phyloP scores from a whole-genome alignment of 2,888 invertebrate species.

The Chouioia cunea region DNA sequence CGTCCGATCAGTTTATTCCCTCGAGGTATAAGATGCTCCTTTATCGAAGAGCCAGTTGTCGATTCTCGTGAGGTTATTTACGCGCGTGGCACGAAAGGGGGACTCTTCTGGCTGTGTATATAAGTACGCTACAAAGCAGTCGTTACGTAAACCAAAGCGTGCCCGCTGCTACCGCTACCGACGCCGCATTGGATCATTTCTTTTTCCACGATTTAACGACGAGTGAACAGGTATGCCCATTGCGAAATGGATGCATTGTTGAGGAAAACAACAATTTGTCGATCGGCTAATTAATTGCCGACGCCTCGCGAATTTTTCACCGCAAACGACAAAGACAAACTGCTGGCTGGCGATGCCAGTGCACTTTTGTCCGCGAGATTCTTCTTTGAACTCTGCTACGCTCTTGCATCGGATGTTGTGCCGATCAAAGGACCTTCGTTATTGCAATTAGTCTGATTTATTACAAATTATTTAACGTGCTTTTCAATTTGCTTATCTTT shows the following conservation, averaged over 20 bases:
- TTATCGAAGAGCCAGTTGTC: background rate
- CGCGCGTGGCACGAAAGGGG: slow-evolving; percentile 5
- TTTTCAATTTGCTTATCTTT: slow-evolving; percentile 45
- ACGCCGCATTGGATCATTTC: slow-evolving; percentile 18
- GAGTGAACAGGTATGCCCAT: background rate
- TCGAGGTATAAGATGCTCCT: slow-evolving; percentile 1
- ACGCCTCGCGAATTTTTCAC: background rate
- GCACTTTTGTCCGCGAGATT: no score
- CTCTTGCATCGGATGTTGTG: no score
- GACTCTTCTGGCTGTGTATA: background rate
- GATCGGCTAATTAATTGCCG: slow-evolving; percentile 22
- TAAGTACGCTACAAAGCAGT: background rate
- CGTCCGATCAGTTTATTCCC: slow-evolving; percentile 20
- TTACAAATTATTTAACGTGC: slow-evolving; percentile 40
- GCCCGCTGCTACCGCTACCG: background rate
- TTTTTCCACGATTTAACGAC: slow-evolving; percentile 33
- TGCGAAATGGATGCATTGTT: slow-evolving; percentile 20
- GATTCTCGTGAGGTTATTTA: slow-evolving; percentile 18
- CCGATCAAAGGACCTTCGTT: background rate
- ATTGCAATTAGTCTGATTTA: slow-evolving; percentile 36
- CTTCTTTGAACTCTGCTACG: no score
- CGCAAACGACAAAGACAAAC: no score
- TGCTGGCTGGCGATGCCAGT: no score
- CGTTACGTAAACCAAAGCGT: slow-evolving; percentile 29
- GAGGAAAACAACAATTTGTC: slow-evolving; percentile 25